A percentile compares a stretch with the other conserved stretches of the same genome.
Evolutionary conservation across 2,113 vertebrate species (phyloP).

Genomic region (Tachycineta bicolor): DNA sequence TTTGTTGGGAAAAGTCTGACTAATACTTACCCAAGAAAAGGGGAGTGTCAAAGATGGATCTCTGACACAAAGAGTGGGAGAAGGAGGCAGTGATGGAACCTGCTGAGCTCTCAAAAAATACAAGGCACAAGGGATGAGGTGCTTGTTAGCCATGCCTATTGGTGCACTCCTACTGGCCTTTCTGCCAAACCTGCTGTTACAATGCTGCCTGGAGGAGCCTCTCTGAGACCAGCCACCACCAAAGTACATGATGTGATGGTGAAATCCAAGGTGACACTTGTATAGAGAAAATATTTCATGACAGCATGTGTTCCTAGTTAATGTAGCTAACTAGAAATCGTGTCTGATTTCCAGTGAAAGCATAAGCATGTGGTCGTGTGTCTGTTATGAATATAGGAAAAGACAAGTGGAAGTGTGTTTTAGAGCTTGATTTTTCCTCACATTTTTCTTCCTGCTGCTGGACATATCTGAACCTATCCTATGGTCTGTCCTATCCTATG

Average conservation of each 20-base stretch:
- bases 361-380: neutral
- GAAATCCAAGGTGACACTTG: neutral
- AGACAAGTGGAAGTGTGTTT: neutral
- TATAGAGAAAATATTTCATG: neutral
- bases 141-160: neutral
- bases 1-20: neutral
- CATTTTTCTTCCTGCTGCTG: neutral
- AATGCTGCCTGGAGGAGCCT: neutral
- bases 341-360: neutral
- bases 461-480: neutral
- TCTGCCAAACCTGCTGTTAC: neutral
- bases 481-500: neutral
- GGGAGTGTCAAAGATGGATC: fast-evolving
- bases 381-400: neutral
- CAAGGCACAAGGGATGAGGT: neutral
- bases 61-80: neutral
- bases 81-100: neutral
- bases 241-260: fast-evolving
- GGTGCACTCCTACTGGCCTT: neutral
- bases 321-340: neutral
- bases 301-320: neutral
- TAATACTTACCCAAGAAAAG: neutral
- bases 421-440: neutral
- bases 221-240: neutral
- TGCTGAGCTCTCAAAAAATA: neutral